Evolutionary conservation across 2,113 vertebrate genomes (phyloP).

Genomic region (Delphinapterus leucas): DNA sequence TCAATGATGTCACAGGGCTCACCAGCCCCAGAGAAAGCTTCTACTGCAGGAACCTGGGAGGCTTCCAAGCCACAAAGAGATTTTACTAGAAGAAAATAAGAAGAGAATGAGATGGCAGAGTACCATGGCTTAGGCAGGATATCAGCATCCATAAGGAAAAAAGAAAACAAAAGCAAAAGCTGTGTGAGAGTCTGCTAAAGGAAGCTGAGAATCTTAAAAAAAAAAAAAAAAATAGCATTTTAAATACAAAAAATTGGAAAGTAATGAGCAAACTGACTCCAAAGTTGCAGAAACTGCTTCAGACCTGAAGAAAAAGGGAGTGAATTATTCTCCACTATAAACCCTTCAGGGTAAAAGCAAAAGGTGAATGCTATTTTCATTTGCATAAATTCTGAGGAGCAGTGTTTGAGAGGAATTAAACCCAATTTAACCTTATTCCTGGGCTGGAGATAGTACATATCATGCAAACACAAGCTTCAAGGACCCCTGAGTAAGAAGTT

Average conservation of each 20-base stretch:
- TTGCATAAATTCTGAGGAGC: background rate
- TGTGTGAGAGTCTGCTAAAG: background rate
- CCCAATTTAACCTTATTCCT: background rate
- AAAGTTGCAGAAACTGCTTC: background rate
- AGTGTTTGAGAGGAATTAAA: background rate
- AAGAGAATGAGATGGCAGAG: constrained; percentile 14
- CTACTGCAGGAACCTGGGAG: constrained; percentile 91
- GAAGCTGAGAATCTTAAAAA: background rate
- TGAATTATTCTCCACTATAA: background rate
- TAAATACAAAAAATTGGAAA: background rate
- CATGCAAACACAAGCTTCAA: background rate
- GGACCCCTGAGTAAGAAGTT: background rate
- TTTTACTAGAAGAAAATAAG: constrained; percentile 86
- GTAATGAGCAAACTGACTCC: background rate
- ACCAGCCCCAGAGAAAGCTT: constrained; percentile 86
- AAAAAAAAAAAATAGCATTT: background rate
- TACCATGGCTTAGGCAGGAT: background rate
- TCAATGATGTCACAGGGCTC: constrained; percentile 88
- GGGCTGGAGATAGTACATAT: background rate
- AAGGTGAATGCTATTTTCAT: background rate
- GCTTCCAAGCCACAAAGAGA: constrained; percentile 96
- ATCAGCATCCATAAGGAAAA: background rate
- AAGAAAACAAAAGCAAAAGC: background rate
- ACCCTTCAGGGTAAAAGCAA: background rate
- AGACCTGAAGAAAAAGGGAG: background rate